These are phyloP conservation scores for Archips crataeganus DNA, from an alignment of 2,888 invertebrate species.

Conservation along the genomic window DNA sequence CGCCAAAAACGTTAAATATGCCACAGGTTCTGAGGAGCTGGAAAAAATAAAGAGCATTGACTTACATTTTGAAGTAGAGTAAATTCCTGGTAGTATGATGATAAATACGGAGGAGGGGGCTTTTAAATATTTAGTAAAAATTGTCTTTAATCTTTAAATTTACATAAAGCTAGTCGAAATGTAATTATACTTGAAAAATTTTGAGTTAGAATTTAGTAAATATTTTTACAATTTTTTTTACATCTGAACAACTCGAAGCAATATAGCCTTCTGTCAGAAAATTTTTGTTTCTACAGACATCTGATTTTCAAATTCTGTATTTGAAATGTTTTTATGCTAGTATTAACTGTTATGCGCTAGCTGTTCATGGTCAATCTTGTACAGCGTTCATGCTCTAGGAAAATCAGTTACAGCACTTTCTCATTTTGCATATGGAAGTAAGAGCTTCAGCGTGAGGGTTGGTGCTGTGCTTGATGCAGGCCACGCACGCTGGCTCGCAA, in stretches of 20 bases:
- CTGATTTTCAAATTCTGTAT: constrained; percentile 52
- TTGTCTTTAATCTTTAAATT: constrained; percentile 37
- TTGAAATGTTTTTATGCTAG: constrained; percentile 42
- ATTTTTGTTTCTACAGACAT: constrained; percentile 48
- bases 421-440: constrained; percentile 63
- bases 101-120: constrained; percentile 45
- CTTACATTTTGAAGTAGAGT: constrained; percentile 45
- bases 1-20: no score
- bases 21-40: neutral
- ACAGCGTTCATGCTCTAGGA: neutral
- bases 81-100: constrained; percentile 1
- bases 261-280: constrained; percentile 58
- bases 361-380: constrained; percentile 25
- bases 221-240: constrained; percentile 57
- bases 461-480: constrained; percentile 63
- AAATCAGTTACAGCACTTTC: constrained; percentile 39
- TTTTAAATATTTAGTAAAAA: constrained; percentile 46
- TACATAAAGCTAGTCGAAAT: constrained; percentile 49
- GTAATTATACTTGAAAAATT: constrained; percentile 56
- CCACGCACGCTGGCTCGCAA: constrained; percentile 67
- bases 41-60: neutral
- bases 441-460: constrained; percentile 76
- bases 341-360: constrained; percentile 2
- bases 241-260: constrained; percentile 59
- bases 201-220: constrained; percentile 51